Evolutionary conservation across 2,113 vertebrate genomes (phyloP), one percentile per base, ranked within the genome.

Genomic region (Hippoglossus stenolepis): DNA sequence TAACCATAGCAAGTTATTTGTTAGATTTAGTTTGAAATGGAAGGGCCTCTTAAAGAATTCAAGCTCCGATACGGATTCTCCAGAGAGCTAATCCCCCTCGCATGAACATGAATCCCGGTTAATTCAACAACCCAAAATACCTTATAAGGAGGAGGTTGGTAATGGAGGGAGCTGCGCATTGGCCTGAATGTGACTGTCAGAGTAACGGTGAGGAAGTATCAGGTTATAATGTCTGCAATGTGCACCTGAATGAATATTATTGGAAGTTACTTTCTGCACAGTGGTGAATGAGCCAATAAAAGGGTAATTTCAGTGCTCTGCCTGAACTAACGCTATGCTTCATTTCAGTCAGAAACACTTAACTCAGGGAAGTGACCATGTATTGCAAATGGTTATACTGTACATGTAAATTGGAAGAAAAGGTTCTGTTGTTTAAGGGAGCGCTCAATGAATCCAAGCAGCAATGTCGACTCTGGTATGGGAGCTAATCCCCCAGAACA

Each of bases 341-440:
- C 61, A 64, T 21, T 64, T 64, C 38, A 23, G 38, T 64, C 35
- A 43, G 61, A 43, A 13, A 23, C 38, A 64, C n/a, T 62, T 62
- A 62, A 28, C 17, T 62, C 18, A 43, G 23, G 38, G 38, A 64
- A 61, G 59, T 61, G 59, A 61, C 59, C 59, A 11, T 61, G 35
- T 38, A 61, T 35, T 31, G 28, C 28, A 35, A 60, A 12, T 61
- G 31, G 35, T 63, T 14, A 43, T n/a, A 43, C 47, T 51, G 47
- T 17, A 51, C 35, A 21, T n/a, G 35, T 12, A 13, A 23, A 35
- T 35, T 20, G 35, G 20, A n/a, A 17, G 20, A 14, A 63, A 23
- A n/a, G 51, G 51, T 10, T 54, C 51, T 54, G 18, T n/a, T 54
- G 51, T 54, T 54, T n/a, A 20, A 54, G 20, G 51, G 51, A n/a